These are phyloP conservation scores for Aphelocoma californica DNA, from an alignment of 2,797 vertebrate genomes.

Conservation along the genomic window DNA sequence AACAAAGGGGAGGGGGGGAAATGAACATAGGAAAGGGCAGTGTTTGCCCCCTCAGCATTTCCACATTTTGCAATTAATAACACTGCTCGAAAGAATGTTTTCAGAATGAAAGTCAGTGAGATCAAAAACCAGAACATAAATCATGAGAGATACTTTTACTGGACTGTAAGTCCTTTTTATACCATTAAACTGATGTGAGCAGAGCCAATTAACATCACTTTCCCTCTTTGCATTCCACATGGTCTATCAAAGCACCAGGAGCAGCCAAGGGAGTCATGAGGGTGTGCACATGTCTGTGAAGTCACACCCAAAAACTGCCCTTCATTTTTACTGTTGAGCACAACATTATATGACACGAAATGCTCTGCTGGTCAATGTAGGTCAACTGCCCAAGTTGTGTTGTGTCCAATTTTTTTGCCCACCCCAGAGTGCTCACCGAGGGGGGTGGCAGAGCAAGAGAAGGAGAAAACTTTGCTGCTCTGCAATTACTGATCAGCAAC, in stretches of 20 bases:
- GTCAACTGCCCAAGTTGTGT: background rate
- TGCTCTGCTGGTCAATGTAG: background rate
- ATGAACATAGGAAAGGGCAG: background rate
- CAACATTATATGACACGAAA: accelerated
- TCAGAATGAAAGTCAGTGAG: background rate
- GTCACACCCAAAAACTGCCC: background rate
- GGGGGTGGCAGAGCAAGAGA: background rate
- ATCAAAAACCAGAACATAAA: background rate
- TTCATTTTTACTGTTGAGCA: background rate
- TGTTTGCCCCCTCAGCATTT: background rate
- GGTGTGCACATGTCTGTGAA: accelerated
- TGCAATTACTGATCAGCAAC: background rate
- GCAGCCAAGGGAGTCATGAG: background rate
- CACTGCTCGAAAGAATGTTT: background rate
- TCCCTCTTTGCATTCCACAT: background rate
- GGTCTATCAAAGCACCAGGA: background rate
- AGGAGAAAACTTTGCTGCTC: background rate
- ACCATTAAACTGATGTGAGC: background rate
- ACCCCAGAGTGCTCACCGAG: accelerated
- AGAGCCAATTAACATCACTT: background rate
- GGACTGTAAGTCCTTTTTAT: background rate
- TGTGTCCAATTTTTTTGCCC: background rate
- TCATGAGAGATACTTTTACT: background rate
- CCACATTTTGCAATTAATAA: background rate
- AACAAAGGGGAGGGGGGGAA: accelerated